Percentiles rank a stretch among this genome's conserved stretches.
These are phyloP conservation scores for Sphaerodactylus townsendi DNA, from an alignment of 2,113 vertebrate genomes.

Conservation along the genomic window DNA sequence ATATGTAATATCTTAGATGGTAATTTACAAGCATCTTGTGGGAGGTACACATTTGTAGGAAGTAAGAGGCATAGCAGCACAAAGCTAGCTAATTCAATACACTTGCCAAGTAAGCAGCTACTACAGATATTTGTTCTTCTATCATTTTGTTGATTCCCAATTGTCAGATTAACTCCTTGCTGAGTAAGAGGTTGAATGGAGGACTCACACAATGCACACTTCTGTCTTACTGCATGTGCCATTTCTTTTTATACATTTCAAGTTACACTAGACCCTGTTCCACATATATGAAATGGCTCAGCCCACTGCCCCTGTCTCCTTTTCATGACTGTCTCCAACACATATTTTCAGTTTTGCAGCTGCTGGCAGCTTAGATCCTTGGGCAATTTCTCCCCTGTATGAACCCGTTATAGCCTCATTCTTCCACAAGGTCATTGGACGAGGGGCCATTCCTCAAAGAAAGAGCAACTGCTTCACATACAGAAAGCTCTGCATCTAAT, in stretches of 20 bases:
- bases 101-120: background rate
- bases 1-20: slow-evolving; percentile 43
- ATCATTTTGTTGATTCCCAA: slow-evolving; percentile 1
- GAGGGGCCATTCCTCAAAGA: no score
- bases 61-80: slow-evolving; percentile 48
- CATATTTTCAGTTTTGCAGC: background rate
- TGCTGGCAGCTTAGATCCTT: background rate
- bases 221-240: background rate
- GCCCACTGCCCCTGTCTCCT: background rate
- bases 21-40: slow-evolving; percentile 45
- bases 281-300: background rate
- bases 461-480: no score
- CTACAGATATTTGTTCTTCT: slow-evolving; percentile 29
- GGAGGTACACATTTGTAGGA: slow-evolving; percentile 42
- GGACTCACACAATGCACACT: background rate
- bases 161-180: background rate
- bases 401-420: background rate
- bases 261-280: background rate
- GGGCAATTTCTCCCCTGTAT: no score
- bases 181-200: background rate
- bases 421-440: background rate
- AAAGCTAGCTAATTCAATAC: slow-evolving; percentile 51
- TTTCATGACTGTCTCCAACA: background rate
- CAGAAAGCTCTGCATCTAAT: no score
- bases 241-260: background rate